Conservation (phyloP, 2,888 invertebrate species). For the Drosophila diplacantha region DNA sequence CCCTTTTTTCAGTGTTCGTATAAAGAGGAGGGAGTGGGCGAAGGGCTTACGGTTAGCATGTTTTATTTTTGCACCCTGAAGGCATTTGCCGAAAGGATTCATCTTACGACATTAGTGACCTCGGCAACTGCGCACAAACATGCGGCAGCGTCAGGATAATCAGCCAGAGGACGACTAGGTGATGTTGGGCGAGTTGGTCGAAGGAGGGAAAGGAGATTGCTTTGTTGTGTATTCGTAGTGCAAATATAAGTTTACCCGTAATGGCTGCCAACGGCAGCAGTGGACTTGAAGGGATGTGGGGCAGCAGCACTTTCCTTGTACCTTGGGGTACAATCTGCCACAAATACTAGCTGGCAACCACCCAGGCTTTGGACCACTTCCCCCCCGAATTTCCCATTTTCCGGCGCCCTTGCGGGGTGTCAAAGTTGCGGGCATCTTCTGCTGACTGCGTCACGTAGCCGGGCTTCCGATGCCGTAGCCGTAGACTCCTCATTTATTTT, state of each 20-base stretch:
- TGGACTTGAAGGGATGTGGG: conserved; percentile 11
- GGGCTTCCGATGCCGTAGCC: conserved; percentile 42
- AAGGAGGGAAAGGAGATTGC: conserved; percentile 24
- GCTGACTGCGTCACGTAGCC: conserved; percentile 59
- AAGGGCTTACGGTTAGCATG: conserved; percentile 45
- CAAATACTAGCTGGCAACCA: conserved; percentile 51
- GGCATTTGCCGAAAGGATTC: conserved; percentile 73
- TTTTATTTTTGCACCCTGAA: conserved; percentile 73
- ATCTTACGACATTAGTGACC: conserved; percentile 75
- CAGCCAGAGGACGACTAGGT: conserved; percentile 15
- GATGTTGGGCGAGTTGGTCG: conserved; percentile 5
- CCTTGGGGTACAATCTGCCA: conserved; percentile 71
- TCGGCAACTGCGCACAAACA: conserved; percentile 69
- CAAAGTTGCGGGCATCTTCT: conserved; percentile 67
- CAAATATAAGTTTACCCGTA: conserved; percentile 71
- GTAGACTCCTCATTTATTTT: conserved; percentile 72
- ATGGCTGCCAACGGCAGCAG: conserved; percentile 65
- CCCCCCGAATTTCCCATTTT: conserved; percentile 10
- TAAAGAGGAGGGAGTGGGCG: conserved; percentile 15
- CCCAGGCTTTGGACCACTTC: conserved; percentile 11
- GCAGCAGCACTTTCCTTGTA: conserved; percentile 46
- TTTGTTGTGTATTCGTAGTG: conserved; percentile 63
- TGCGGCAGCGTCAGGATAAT: conserved; percentile 40
- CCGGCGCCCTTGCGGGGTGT: conserved; percentile 49
- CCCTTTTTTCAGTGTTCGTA: background rate